A percentile compares a stretch with the other conserved stretches of the same genome.
phyloP scores from a whole-genome alignment of 2,113 vertebrate genomes.

The Haemorhous mexicanus region DNA sequence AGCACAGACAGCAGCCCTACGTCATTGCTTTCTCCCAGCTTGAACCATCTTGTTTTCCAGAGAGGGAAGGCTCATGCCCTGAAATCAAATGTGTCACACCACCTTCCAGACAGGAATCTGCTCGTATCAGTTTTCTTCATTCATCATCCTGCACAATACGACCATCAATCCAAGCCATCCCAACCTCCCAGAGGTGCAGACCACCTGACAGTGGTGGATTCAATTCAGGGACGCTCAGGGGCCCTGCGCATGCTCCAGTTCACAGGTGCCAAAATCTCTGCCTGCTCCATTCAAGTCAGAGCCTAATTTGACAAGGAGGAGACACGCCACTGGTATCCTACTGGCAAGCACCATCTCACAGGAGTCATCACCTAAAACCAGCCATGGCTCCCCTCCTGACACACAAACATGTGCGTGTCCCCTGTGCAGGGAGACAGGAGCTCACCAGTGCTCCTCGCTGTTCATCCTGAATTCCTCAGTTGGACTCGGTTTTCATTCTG shows the following conservation, averaged over 20 bases:
- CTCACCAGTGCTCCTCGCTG: accelerated
- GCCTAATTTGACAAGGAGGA: neutral
- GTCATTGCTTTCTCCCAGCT: neutral
- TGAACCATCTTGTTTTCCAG: neutral
- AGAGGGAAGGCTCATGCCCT: neutral
- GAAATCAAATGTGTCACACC: neutral
- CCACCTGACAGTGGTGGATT: neutral
- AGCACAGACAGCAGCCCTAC: neutral
- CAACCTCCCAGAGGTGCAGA: neutral
- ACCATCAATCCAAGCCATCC: neutral
- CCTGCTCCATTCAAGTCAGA: neutral
- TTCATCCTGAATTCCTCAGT: neutral
- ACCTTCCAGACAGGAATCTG: neutral
- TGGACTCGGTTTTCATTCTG: neutral
- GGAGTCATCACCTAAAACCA: neutral
- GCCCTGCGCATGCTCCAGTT: neutral
- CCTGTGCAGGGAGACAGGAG: neutral
- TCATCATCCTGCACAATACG: neutral
- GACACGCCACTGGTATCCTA: neutral
- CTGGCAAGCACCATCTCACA: neutral
- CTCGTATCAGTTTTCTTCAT: neutral
- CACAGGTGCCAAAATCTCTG: neutral
- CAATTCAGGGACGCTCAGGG: neutral
- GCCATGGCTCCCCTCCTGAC: neutral
- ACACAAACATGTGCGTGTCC: too few species aligned